A percentile compares a stretch with the other conserved stretches of the same genome.
Evolutionary conservation across 37 sponge, comb jelly and placozoan genomes (phyloP).

Genomic region (Eunapius fragilis): DNA sequence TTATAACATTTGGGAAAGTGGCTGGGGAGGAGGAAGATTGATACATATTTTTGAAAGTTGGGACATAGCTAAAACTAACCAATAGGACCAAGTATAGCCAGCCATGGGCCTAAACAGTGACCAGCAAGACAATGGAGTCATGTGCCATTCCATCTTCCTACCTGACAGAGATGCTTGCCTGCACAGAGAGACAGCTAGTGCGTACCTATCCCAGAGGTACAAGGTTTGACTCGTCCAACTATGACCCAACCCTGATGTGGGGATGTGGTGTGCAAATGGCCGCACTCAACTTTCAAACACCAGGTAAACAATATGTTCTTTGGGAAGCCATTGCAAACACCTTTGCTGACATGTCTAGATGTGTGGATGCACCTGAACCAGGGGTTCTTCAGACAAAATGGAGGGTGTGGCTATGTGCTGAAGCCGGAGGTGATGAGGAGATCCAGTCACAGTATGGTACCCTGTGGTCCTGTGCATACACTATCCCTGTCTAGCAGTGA

Average conservation of each 20-base stretch:
- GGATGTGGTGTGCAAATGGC: slow-evolving; percentile 80
- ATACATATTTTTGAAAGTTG: too few relatives aligned
- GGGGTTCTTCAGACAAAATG: slow-evolving; percentile 79
- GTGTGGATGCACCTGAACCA: slow-evolving; percentile 78
- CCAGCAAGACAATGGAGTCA: too few relatives aligned
- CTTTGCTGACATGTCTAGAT: slow-evolving; percentile 18
- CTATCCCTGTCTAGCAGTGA: background rate
- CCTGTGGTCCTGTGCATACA: too few relatives aligned
- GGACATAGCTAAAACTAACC: too few relatives aligned
- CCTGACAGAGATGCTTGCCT: slow-evolving; percentile 52
- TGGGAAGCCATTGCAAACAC: background rate
- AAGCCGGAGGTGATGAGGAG: slow-evolving; percentile 72
- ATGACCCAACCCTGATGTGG: slow-evolving; percentile 69
- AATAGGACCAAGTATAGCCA: too few relatives aligned
- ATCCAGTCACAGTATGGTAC: background rate
- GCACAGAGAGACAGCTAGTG: slow-evolving; percentile 65
- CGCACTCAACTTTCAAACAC: slow-evolving; percentile 78
- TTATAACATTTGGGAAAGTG: too few relatives aligned
- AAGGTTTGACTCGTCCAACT: slow-evolving; percentile 77
- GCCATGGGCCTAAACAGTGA: too few relatives aligned
- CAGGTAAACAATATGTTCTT: slow-evolving; percentile 29
- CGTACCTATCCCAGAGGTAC: slow-evolving; percentile 73
- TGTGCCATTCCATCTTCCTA: slow-evolving; percentile 18
- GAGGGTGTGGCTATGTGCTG: slow-evolving; percentile 83
- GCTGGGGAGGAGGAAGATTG: too few relatives aligned